Evolutionary conservation across 2,113 vertebrate species (phyloP).

Genomic region (Carassius auratus): DNA sequence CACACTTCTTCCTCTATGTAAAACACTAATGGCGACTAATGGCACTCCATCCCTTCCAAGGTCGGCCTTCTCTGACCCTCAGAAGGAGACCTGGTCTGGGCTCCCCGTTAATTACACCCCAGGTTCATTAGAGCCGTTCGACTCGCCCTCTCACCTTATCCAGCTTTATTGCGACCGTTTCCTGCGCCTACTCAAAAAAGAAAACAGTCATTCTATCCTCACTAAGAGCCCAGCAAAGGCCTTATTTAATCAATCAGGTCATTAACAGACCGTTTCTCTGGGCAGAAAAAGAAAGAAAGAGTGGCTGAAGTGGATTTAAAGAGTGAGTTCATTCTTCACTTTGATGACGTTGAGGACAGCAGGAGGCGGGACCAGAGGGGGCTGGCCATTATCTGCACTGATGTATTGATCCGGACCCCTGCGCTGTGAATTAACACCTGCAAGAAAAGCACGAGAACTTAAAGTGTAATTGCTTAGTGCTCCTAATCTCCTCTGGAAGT

Average conservation of each 20-base stretch:
- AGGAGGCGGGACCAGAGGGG: background rate
- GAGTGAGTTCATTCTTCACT: conserved; percentile 52
- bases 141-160: conserved; percentile 63
- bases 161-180: conserved; percentile 46
- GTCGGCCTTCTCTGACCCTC: conserved; percentile 54
- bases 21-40: conserved; percentile 66
- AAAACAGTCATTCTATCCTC: conserved; percentile 36
- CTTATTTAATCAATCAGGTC: conserved; percentile 54
- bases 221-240: conserved; percentile 25
- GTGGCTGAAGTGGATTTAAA: conserved; percentile 36
- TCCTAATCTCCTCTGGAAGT: conserved; percentile 80
- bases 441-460: conserved; percentile 78
- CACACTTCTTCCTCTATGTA: conserved; percentile 33
- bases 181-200: conserved; percentile 44
- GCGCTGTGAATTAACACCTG: conserved; percentile 82
- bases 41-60: conserved; percentile 38
- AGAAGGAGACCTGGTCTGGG: conserved; percentile 57
- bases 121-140: conserved; percentile 61
- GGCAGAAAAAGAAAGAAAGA: conserved; percentile 19
- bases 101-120: conserved; percentile 68
- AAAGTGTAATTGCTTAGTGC: conserved; percentile 82
- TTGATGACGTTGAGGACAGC: conserved; percentile 44
- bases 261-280: conserved; percentile 42
- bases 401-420: conserved; percentile 75
- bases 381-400: conserved; percentile 71